These are phyloP conservation scores for Prosopocoilus inquinatus DNA, from an alignment of 2,888 invertebrate genomes.

Conservation along the genomic window DNA sequence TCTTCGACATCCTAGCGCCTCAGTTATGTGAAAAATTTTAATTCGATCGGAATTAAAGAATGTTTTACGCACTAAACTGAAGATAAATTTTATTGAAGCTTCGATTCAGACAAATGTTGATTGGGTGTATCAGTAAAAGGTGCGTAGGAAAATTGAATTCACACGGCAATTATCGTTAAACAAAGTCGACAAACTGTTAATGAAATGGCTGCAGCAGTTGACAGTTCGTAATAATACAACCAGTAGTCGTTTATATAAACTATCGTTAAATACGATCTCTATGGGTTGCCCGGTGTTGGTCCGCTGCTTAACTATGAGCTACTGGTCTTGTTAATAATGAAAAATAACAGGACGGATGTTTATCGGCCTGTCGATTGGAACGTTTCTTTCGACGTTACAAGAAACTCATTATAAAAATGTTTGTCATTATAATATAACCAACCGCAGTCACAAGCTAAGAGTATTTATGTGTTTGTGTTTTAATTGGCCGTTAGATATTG, in stretches of 20 bases:
- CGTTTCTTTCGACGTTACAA: constrained; percentile 9
- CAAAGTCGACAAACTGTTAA: neutral
- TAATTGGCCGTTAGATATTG: too few species aligned
- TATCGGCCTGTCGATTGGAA: constrained; percentile 2
- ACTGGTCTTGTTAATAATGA: constrained; percentile 17
- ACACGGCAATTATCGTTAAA: neutral
- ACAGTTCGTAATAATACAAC: constrained; percentile 3
- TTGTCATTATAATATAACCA: constrained; percentile 7
- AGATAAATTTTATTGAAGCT: too few species aligned
- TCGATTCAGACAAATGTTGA: too few species aligned
- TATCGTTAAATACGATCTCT: constrained; percentile 1
- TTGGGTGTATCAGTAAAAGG: too few species aligned
- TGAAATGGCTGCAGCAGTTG: constrained; percentile 2
- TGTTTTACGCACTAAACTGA: too few species aligned
- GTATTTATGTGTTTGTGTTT: too few species aligned
- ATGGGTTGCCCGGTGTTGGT: neutral
- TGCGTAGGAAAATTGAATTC: neutral
- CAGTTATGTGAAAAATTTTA: too few species aligned
- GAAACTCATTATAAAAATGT: constrained; percentile 15
- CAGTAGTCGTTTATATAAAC: constrained; percentile 4
- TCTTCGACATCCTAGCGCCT: too few species aligned
- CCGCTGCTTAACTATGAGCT: constrained; percentile 1
- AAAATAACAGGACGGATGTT: constrained; percentile 8
- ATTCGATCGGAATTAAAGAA: too few species aligned
- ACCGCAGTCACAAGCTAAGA: too few species aligned